Conservation (phyloP, 1,140 invertebrate species). For the Thaumatotibia leucotreta region DNA sequence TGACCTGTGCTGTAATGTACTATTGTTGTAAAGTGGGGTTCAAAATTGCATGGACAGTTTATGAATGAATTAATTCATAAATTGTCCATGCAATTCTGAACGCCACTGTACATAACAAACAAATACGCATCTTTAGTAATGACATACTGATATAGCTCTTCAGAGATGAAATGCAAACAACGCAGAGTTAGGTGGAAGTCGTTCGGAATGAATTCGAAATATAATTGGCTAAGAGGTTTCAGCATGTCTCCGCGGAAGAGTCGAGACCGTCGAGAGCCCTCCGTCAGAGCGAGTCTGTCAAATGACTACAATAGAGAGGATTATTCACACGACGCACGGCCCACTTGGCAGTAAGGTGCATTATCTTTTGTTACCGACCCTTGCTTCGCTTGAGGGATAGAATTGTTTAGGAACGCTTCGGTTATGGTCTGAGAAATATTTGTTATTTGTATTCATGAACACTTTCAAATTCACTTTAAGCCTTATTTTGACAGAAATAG, state of each 20-base stretch:
- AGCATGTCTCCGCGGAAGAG: neutral
- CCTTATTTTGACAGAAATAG: neutral
- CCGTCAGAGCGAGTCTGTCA: neutral
- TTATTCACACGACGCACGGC: slow-evolving; percentile 7
- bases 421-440: neutral
- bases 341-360: neutral
- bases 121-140: neutral
- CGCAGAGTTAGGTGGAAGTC: neutral
- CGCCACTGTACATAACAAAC: too few relatives aligned
- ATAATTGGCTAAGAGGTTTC: slow-evolving; percentile 5
- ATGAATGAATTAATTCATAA: too few relatives aligned
- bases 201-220: neutral
- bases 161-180: neutral
- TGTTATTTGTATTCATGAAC: neutral
- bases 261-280: neutral
- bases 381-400: neutral
- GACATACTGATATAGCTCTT: neutral
- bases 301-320: slow-evolving; percentile 6
- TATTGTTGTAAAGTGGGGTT: too few relatives aligned
- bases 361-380: neutral
- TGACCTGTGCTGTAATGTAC: too few relatives aligned
- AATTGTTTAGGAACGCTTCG: neutral
- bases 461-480: neutral
- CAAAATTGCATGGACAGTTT: too few relatives aligned
- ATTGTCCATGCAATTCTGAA: too few relatives aligned